phyloP scores from a whole-genome alignment of 1,140 invertebrate genomes.

The Drosophila pseudoobscura region DNA sequence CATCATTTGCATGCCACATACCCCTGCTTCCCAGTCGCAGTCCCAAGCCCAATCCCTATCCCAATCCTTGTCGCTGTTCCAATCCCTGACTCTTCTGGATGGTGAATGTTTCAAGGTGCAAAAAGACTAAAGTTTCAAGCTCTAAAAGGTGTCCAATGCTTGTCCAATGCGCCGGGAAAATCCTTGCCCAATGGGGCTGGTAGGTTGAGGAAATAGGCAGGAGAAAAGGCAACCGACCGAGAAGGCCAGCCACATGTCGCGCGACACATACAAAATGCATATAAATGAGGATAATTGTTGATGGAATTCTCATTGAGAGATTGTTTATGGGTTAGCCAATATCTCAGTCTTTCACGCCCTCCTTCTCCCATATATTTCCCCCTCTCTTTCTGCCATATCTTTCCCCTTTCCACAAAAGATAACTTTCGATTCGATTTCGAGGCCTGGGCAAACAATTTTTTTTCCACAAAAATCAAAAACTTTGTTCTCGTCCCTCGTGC shows the following conservation, averaged over 20 bases:
- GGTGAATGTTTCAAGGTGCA: too few species aligned
- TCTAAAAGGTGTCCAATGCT: slow-evolving; percentile 30
- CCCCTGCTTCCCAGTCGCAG: neutral
- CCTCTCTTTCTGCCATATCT: neutral
- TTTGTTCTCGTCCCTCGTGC: slow-evolving; percentile 37
- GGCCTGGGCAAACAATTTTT: slow-evolving; percentile 56
- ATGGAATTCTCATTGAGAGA: too few species aligned
- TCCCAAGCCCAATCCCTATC: neutral
- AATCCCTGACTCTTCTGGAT: neutral
- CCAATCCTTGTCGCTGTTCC: too few species aligned
- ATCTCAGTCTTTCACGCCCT: neutral
- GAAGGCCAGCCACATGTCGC: too few species aligned
- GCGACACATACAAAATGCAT: too few species aligned
- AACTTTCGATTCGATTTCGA: slow-evolving; percentile 18
- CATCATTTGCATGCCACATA: slow-evolving; percentile 49
- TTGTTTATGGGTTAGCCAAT: too few species aligned
- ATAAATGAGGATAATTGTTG: too few species aligned
- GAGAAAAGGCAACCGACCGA: too few species aligned
- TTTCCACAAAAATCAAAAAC: slow-evolving; percentile 68
- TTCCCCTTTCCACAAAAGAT: too few species aligned
- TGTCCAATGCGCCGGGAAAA: slow-evolving; percentile 14
- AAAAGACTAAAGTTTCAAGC: neutral
- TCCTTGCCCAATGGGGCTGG: neutral
- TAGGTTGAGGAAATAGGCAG: too few species aligned
- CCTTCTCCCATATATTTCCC: neutral